A percentile compares a stretch with the other conserved stretches of the same genome.
phyloP scores from a whole-genome alignment of 2,797 vertebrate genomes.

The Sebastes matsubarae region DNA sequence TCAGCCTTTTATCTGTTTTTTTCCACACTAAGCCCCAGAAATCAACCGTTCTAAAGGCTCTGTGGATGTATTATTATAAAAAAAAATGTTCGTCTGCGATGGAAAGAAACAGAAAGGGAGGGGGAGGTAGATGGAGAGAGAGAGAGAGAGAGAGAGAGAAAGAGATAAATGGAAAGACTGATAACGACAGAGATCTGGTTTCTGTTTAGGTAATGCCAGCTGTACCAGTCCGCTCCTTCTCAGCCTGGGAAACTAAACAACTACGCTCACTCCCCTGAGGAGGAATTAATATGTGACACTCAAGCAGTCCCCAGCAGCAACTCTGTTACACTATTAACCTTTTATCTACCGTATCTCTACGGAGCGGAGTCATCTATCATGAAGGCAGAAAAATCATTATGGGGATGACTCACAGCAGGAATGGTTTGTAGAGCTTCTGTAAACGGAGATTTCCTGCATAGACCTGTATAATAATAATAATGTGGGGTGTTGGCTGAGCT shows the following conservation, averaged over 20 bases:
- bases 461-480: background rate
- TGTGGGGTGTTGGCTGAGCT: background rate
- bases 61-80: no score
- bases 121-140: background rate
- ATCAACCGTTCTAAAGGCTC: no score
- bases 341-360: background rate
- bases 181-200: constrained; percentile 57
- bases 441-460: constrained; percentile 4
- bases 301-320: background rate
- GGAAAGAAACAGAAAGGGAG: background rate
- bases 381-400: constrained; percentile 38
- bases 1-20: no score
- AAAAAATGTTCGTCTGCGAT: background rate
- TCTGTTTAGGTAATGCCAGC: constrained; percentile 54
- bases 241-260: constrained; percentile 51
- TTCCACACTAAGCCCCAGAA: no score
- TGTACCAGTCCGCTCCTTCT: constrained; percentile 41
- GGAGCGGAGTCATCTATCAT: background rate
- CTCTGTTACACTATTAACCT: background rate
- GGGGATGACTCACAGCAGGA: constrained; percentile 31
- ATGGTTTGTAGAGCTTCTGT: constrained; percentile 12
- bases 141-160: background rate
- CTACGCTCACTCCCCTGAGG: background rate
- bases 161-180: constrained; percentile 32
- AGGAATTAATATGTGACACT: constrained; percentile 17